phyloP scores from a whole-genome alignment of 2,797 vertebrate genomes.

The Zenarchopterus dispar region DNA sequence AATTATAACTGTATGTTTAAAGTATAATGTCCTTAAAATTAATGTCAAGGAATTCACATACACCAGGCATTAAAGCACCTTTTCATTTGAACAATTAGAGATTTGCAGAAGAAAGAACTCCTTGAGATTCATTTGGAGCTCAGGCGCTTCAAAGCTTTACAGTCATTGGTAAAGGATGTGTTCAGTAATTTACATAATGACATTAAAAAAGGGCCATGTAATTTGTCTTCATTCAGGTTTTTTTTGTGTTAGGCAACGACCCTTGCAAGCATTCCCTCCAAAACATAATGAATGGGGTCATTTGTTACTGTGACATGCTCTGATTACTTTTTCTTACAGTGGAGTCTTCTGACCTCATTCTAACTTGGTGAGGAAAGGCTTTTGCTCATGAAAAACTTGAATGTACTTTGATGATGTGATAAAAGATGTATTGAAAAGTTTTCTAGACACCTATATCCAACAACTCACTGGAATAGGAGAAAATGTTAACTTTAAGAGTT shows the following conservation, averaged over 20 bases:
- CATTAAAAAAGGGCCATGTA: slow-evolving; percentile 39
- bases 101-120: slow-evolving; percentile 48
- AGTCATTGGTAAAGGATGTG: slow-evolving; percentile 61
- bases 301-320: slow-evolving; percentile 63
- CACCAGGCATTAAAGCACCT: background rate
- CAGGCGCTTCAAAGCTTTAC: slow-evolving; percentile 31
- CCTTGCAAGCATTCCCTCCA: slow-evolving; percentile 43
- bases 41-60: slow-evolving; percentile 11
- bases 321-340: slow-evolving; percentile 60
- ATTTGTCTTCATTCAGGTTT: slow-evolving; percentile 59
- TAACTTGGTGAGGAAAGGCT: slow-evolving; percentile 21
- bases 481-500: too few species aligned
- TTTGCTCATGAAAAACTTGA: background rate
- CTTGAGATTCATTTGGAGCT: slow-evolving; percentile 41
- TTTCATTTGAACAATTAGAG: slow-evolving; percentile 28
- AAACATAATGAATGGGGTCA: slow-evolving; percentile 70
- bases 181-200: slow-evolving; percentile 72
- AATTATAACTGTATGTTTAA: background rate
- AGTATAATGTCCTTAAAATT: background rate
- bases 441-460: background rate
- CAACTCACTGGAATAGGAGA: too few species aligned
- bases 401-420: background rate
- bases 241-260: slow-evolving; percentile 57
- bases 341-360: slow-evolving; percentile 59
- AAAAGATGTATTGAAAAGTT: background rate